Percentiles rank a stretch among this genome's conserved stretches.
Evolutionary conservation across 2,888 invertebrate genomes (phyloP).

Genomic region (Acanthosepion esculentum): DNA sequence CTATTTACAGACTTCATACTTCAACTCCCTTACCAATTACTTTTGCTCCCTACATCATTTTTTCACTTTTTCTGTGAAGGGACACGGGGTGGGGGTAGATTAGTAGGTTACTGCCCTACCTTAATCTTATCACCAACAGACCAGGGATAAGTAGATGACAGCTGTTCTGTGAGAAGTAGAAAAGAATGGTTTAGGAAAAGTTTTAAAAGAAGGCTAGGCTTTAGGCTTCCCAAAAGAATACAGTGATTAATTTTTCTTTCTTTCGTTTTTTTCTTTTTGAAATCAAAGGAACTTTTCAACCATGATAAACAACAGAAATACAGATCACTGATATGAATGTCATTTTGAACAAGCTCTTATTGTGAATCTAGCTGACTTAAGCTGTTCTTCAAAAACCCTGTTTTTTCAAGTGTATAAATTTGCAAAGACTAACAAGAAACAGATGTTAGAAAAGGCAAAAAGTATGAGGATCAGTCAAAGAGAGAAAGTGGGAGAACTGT

Average conservation of each 20-base stretch:
- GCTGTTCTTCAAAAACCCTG: background rate
- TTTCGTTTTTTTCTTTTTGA: too few species aligned
- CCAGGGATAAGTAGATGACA: background rate
- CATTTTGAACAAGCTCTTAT: background rate
- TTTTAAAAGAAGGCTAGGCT: background rate
- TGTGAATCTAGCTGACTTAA: constrained; percentile 21
- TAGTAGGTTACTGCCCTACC: background rate
- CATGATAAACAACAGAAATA: background rate
- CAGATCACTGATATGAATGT: background rate
- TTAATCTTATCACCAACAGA: constrained; percentile 33
- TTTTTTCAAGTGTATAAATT: background rate
- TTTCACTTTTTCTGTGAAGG: background rate
- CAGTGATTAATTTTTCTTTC: background rate
- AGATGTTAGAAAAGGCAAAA: background rate
- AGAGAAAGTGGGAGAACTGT: background rate
- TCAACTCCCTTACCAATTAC: background rate
- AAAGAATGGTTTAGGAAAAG: background rate
- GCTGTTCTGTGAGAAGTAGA: too few species aligned
- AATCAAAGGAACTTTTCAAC: too few species aligned
- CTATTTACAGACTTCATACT: background rate
- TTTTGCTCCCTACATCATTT: background rate
- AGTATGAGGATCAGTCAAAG: background rate
- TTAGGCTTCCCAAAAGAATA: background rate
- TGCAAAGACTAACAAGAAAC: background rate
- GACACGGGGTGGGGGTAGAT: background rate